Conservation (phyloP, 1,140 invertebrate species). For the Hylaeus volcanicus region DNA sequence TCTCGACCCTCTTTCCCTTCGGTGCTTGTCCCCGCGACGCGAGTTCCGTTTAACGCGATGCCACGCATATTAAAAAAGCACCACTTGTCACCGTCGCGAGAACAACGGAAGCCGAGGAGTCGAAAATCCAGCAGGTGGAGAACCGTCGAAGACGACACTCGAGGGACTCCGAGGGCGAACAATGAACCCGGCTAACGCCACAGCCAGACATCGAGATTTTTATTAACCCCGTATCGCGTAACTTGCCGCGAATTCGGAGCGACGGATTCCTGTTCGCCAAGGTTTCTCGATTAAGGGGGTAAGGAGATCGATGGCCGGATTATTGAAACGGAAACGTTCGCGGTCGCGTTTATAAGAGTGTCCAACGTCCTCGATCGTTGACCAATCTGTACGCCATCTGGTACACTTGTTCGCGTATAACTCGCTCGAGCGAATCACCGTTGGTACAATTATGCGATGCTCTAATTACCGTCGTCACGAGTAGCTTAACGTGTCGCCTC, state of each 20-base stretch:
- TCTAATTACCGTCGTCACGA: slow-evolving; percentile 37
- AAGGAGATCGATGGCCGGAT: background rate
- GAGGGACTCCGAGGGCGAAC: background rate
- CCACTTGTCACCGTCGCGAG: slow-evolving; percentile 26
- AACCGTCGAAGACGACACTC: background rate
- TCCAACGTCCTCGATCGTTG: background rate
- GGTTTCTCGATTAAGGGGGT: background rate
- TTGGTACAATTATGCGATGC: slow-evolving; percentile 37
- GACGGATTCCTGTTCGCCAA: background rate
- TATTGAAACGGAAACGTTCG: too few relatives aligned
- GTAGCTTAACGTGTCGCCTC: slow-evolving; percentile 26
- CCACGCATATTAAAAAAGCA: slow-evolving; percentile 43
- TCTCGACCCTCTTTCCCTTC: slow-evolving; percentile 43
- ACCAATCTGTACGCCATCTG: background rate
- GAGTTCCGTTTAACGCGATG: slow-evolving; percentile 34
- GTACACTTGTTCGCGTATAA: background rate
- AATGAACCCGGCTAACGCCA: background rate
- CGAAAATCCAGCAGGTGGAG: background rate
- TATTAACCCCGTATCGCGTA: background rate
- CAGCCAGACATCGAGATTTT: background rate
- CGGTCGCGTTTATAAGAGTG: too few relatives aligned
- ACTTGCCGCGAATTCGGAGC: too few relatives aligned
- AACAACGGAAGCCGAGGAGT: background rate
- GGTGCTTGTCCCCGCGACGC: background rate
- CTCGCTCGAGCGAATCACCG: background rate